Percentiles rank a stretch among this genome's conserved stretches.
Evolutionary conservation across 2,888 invertebrate species (phyloP).

Genomic region (Tinea pellionella): DNA sequence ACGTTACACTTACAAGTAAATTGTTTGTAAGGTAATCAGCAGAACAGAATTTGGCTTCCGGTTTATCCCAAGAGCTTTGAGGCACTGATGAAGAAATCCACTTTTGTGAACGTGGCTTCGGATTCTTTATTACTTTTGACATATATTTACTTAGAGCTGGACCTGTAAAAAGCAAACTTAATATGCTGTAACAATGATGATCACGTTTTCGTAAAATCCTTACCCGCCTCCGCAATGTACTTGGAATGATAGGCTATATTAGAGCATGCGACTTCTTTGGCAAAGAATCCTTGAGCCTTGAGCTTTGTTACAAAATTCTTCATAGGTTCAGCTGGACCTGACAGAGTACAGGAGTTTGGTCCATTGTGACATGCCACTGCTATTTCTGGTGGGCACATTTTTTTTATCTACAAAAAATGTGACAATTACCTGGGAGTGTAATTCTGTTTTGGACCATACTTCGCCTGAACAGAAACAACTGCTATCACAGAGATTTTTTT

Average conservation of each 20-base stretch:
- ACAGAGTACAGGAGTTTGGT: slow-evolving; percentile 76
- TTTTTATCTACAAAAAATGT: slow-evolving; percentile 16
- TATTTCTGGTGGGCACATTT: slow-evolving; percentile 56
- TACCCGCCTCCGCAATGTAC: slow-evolving; percentile 71
- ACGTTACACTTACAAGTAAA: slow-evolving; percentile 66
- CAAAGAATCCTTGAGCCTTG: slow-evolving; percentile 24
- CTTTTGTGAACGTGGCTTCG: slow-evolving; percentile 73
- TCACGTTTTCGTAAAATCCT: slow-evolving; percentile 3
- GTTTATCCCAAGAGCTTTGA: slow-evolving; percentile 33
- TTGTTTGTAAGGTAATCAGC: slow-evolving; percentile 90
- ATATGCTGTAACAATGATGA: no score
- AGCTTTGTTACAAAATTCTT: slow-evolving; percentile 50
- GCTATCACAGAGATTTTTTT: no score
- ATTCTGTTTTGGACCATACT: no score
- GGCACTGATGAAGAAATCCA: slow-evolving; percentile 91
- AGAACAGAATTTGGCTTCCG: slow-evolving; percentile 67
- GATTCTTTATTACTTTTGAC: slow-evolving; percentile 69
- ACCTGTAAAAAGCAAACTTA: slow-evolving; percentile 32
- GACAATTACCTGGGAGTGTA: no score
- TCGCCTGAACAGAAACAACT: no score
- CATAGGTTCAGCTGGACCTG: slow-evolving; percentile 73
- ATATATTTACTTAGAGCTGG: slow-evolving; percentile 66
- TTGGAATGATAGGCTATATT: slow-evolving; percentile 85
- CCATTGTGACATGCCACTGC: slow-evolving; percentile 79
- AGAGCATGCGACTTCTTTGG: slow-evolving; percentile 48